Base-by-base conservation (phyloP, 2,888 invertebrate genomes). In the Plemyria rubiginata region DNA sequence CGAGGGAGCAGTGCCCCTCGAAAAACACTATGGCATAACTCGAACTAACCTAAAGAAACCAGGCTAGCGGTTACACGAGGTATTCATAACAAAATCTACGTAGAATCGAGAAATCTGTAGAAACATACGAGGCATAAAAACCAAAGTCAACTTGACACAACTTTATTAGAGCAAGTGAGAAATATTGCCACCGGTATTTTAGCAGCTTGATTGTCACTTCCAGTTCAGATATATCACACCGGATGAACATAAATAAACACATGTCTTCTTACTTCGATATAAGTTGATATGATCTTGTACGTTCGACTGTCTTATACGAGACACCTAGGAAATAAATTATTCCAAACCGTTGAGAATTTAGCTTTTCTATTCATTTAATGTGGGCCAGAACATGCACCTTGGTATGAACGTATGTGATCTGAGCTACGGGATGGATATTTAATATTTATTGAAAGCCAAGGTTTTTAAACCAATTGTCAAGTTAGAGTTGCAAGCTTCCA, bases 221-320 rank as follows among this genome's bases (percentile, higher is more conserved):
- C 61, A 66, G 48, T 54, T 15, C 15, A 59, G 46, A 55, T 49
- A 53, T 41, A 45, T 4, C 36, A 32, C n/a, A 54, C 65, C 65
- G 65, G 65, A 65, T 65, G 57, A 46, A 54, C 60, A 61, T 60
- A 65, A 57, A 65, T 54, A 58, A 62, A 63, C 52, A 59, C 11
- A 54, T 46, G 41, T 51, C 51, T 48, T 38, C 45, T 52, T 53
- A 40, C 45, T 54, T 60, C 38, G 38, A 15, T 36, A 36, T 36
- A 48, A 52, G 46, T 59, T 43, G 55, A 59, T 59, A 52, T 59
- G 43, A 55, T 55, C 54, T 58, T 58, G 58, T 38, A 22, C 28
- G 38, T 28, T 4, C 49, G 45, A 48, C n/a, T 48, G 12, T 48
- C 48, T 48, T 22, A 36, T 13, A 2, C 7, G 4, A 41, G 13